Base-by-base conservation (phyloP, 2,113 vertebrate species). In the Bagarius yarrelli region DNA sequence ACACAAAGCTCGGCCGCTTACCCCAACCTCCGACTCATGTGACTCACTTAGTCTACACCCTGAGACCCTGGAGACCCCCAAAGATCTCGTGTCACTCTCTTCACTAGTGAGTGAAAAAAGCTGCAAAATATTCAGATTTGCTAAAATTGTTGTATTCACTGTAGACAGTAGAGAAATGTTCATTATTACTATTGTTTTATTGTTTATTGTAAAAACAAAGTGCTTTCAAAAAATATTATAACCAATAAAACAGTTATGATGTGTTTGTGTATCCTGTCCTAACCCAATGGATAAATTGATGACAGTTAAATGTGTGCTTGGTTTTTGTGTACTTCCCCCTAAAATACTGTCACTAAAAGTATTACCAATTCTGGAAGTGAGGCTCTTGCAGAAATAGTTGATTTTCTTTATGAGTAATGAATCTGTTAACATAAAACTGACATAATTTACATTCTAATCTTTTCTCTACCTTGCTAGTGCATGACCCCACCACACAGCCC, bases 401-500 rank as follows among this genome's bases (percentile, higher is more conserved):
- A 47, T 47, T 64, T 25, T 78, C 40, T 1, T n/a, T 72, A 75
- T 14, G 19, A 70, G 21, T 59, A 83, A 36, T 64, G 2, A 75
- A 76, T 72, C 25, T 36, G 63, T 18, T 36, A 66, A 66, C 9
- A 11, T 44, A 36, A 47, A 56, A 44, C 25, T 32, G 18, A 32
- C 16, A 50, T 25, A 3, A 61, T 36, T 56, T 13, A 57, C 25
- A 76, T 70, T 59, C 18, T 53, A 18, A 0, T 11, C n/a, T 16
- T 72, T 75, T 36, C 80, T 59, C 83, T 67, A 80, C 30, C 70
- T 66, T 79, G 80, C 9, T 87, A 99, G 98, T 99, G 97, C 81
- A 99, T 99, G 94, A 99, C 97, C 72, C 98, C 97, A 25, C 98
- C 97, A 27, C 97, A 97, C 88, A 99, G 98, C 89, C 98, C 98